phyloP scores from a whole-genome alignment of 2,113 vertebrate species.

The Arvicanthis niloticus region DNA sequence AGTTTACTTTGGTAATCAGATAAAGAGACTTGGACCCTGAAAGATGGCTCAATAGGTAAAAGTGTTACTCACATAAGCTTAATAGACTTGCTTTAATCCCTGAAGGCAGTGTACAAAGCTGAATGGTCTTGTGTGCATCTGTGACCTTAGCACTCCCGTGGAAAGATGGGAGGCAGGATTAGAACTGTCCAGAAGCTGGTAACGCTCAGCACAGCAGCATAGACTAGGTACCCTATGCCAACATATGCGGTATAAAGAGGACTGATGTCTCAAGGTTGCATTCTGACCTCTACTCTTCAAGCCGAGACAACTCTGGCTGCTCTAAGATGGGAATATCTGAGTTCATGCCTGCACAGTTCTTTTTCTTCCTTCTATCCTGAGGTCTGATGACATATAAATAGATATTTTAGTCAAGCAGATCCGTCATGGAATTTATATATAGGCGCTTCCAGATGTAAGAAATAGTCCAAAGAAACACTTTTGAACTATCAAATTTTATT shows the following conservation, averaged over 20 bases:
- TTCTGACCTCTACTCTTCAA: neutral
- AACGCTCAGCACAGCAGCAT: rapidly evolving
- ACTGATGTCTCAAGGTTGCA: too few relatives aligned
- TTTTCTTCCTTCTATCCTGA: conserved; percentile 54
- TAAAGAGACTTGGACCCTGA: neutral
- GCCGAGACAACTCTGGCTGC: neutral
- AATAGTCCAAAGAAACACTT: conserved; percentile 68
- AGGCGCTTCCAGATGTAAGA: conserved; percentile 80
- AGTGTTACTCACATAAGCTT: neutral
- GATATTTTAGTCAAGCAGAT: conserved; percentile 71
- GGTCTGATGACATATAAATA: conserved; percentile 80
- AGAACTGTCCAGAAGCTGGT: neutral
- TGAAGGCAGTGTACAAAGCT: too few relatives aligned
- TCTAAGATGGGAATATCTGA: neutral
- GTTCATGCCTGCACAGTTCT: neutral
- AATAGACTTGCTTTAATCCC: too few relatives aligned
- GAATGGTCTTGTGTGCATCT: neutral
- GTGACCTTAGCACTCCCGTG: too few relatives aligned
- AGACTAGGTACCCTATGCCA: neutral
- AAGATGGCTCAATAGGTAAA: neutral
- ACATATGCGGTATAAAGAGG: neutral
- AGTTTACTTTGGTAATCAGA: neutral
- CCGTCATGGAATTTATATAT: conserved; percentile 73
- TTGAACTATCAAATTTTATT: conserved; percentile 36
- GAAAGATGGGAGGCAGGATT: neutral